phyloP scores from a whole-genome alignment of 2,888 invertebrate species.

The Apotomis turbidana region DNA sequence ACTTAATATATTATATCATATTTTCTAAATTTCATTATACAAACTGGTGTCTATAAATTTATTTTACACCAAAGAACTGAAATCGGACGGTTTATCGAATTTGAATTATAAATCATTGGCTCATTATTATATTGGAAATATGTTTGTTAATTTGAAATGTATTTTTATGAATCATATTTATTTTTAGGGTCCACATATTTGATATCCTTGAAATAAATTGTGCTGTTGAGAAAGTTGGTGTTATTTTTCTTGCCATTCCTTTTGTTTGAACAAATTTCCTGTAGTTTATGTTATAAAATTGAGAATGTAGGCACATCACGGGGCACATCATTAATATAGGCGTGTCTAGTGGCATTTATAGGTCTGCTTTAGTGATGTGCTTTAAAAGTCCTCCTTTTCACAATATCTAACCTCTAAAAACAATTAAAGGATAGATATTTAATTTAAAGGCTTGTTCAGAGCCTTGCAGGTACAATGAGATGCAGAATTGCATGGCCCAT shows the following conservation, averaged over 20 bases:
- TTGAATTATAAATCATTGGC: conserved; percentile 20
- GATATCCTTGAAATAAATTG: conserved; percentile 65
- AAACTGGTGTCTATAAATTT: conserved; percentile 42
- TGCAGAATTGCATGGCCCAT: too few relatives aligned
- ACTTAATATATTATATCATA: conserved; percentile 41
- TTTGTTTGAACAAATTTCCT: too few relatives aligned
- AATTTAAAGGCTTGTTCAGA: too few relatives aligned
- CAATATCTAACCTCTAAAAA: too few relatives aligned
- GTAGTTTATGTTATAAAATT: too few relatives aligned
- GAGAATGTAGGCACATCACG: too few relatives aligned
- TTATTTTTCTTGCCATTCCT: conserved; percentile 45
- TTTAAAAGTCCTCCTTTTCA: too few relatives aligned
- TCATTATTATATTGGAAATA: conserved; percentile 28
- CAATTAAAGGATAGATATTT: too few relatives aligned
- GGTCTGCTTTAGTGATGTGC: too few relatives aligned
- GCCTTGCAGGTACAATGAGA: too few relatives aligned
- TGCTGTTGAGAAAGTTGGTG: conserved; percentile 57
- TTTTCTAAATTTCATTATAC: conserved; percentile 39
- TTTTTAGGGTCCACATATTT: conserved; percentile 62
- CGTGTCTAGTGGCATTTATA: too few relatives aligned
- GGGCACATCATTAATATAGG: too few relatives aligned
- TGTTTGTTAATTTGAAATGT: conserved; percentile 45
- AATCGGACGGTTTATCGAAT: conserved; percentile 43
- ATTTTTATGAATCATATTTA: conserved; percentile 46
- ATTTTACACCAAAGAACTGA: conserved; percentile 57